Percentiles rank a stretch among this genome's conserved stretches.
Conservation (phyloP, 2,113 vertebrate genomes). For the Mustelus asterias region DNA sequence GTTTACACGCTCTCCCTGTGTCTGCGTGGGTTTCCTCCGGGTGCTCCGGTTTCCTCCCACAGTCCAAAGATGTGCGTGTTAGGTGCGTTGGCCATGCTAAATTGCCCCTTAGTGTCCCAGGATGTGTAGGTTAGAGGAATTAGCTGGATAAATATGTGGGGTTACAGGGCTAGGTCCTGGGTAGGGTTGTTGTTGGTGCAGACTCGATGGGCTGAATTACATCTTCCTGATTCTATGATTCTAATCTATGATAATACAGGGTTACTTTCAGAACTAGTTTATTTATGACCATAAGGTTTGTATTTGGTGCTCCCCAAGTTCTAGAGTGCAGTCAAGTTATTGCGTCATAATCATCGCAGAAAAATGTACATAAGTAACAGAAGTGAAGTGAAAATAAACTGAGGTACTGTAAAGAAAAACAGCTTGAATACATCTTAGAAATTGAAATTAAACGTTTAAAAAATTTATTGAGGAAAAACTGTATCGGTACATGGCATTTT, state of each 20-base stretch:
- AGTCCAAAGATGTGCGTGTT: too few species aligned
- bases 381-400: not conserved
- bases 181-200: too few species aligned
- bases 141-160: too few species aligned
- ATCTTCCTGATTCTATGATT: too few species aligned
- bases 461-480: not conserved
- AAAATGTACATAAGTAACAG: not conserved
- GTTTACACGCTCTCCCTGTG: too few species aligned
- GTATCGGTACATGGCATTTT: not conserved
- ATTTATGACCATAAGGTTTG: not conserved
- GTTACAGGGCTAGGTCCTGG: too few species aligned
- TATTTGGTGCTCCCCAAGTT: not conserved
- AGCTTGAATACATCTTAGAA: not conserved
- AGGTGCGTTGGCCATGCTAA: too few species aligned
- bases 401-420: not conserved
- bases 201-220: too few species aligned
- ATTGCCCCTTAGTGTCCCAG: too few species aligned
- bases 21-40: too few species aligned
- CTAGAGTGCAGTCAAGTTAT: not conserved
- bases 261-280: not conserved
- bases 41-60: too few species aligned
- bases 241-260: not conserved
- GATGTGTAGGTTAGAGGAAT: too few species aligned
- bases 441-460: not conserved
- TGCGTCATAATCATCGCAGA: not conserved